Evolutionary conservation across 2,113 vertebrate genomes (phyloP).

Genomic region (Tachuris rubrigastra): DNA sequence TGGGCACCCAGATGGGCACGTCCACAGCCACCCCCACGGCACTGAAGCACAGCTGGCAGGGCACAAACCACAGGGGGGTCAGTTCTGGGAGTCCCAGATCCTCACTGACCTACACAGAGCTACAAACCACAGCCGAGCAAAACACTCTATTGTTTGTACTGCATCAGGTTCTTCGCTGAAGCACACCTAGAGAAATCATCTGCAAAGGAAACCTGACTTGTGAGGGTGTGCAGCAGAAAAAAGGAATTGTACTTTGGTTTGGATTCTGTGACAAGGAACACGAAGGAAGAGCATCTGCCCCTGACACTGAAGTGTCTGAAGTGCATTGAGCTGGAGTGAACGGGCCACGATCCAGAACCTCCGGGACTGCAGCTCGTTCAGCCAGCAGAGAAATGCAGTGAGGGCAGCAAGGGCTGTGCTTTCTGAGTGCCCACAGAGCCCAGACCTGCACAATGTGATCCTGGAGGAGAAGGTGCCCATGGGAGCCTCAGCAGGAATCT

Average conservation of each 20-base stretch:
- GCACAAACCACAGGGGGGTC: accelerated
- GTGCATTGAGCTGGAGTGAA: background rate
- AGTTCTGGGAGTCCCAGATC: background rate
- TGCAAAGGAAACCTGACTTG: background rate
- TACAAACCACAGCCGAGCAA: background rate
- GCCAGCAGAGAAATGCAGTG: background rate
- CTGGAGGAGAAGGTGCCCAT: background rate
- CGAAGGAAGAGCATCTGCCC: background rate
- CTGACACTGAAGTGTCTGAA: background rate
- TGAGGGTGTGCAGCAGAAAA: background rate
- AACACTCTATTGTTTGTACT: background rate
- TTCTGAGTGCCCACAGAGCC: background rate
- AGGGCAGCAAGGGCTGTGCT: background rate
- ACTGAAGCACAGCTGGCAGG: conserved; percentile 67
- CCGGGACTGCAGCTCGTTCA: background rate
- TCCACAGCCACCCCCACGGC: conserved; percentile 70
- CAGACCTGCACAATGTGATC: background rate
- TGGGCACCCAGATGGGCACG: conserved; percentile 82
- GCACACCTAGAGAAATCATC: background rate
- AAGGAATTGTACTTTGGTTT: background rate
- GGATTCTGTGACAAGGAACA: background rate
- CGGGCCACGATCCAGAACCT: background rate
- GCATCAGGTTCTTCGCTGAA: background rate
- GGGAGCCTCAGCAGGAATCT: background rate
- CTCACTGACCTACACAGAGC: background rate